These are phyloP conservation scores for Cynopterus brachyotis DNA, from an alignment of 2,113 vertebrate genomes.

Conservation along the genomic window DNA sequence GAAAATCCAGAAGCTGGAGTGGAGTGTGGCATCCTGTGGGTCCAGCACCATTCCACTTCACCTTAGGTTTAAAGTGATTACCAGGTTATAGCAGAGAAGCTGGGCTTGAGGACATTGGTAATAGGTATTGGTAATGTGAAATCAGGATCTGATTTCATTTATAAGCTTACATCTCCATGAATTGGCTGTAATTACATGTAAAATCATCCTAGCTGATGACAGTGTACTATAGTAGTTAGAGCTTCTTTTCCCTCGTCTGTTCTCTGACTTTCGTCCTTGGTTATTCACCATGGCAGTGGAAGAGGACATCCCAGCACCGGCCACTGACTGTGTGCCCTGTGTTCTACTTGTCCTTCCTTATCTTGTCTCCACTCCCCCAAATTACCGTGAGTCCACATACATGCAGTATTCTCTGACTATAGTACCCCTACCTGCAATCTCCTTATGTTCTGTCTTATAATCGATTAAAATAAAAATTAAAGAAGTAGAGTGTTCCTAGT, in stretches of 20 bases:
- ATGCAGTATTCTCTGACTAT: background rate
- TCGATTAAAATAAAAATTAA: background rate
- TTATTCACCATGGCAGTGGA: background rate
- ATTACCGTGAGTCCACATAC: background rate
- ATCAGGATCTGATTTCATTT: background rate
- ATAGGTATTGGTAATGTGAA: background rate
- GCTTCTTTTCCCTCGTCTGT: background rate
- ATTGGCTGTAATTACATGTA: background rate
- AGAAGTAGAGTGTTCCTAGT: background rate
- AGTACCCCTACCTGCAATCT: background rate
- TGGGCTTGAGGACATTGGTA: background rate
- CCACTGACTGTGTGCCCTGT: background rate
- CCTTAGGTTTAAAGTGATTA: background rate
- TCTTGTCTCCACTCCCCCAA: background rate
- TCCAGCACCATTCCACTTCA: background rate
- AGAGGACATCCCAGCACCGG: background rate
- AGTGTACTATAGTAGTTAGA: fast-evolving
- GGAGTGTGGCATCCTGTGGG: too few relatives aligned
- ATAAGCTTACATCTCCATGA: background rate
- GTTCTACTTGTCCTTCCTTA: background rate
- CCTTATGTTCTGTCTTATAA: background rate
- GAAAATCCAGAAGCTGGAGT: background rate
- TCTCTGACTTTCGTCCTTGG: background rate
- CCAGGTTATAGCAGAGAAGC: background rate
- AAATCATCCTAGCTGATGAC: background rate